Conservation (phyloP, 2,888 invertebrate genomes). For the Chamaedrilus cognettii region DNA sequence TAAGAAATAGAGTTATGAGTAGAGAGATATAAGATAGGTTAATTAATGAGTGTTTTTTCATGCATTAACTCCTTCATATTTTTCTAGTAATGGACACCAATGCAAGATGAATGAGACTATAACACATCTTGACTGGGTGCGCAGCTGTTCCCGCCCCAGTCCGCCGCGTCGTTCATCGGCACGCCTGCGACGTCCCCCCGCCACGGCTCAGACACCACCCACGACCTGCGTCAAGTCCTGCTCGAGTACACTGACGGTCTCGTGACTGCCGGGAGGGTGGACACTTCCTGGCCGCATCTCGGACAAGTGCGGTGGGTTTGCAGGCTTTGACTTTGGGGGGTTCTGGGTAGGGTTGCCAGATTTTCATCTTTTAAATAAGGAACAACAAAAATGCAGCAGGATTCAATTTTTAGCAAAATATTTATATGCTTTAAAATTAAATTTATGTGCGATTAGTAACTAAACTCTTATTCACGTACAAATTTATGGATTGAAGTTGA, state of each 20-base stretch:
- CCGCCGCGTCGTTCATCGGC: conserved; percentile 6
- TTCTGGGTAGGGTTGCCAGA: too few species aligned
- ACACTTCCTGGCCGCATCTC: conserved; percentile 16
- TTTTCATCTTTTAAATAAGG: too few species aligned
- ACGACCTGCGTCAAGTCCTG: neutral
- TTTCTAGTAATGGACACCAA: neutral
- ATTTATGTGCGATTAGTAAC: too few species aligned
- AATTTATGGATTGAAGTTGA: too few species aligned
- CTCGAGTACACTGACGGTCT: neutral
- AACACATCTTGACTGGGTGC: too few species aligned
- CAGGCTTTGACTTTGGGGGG: neutral
- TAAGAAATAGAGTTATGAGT: too few species aligned
- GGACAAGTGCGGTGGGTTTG: neutral
- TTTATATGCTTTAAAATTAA: too few species aligned
- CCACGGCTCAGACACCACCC: neutral
- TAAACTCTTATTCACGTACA: too few species aligned
- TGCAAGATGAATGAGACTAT: too few species aligned
- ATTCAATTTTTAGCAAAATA: too few species aligned
- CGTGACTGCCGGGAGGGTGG: neutral
- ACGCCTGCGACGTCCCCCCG: neutral
- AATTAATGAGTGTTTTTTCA: neutral
- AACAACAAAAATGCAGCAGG: too few species aligned
- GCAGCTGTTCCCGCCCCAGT: conserved; percentile 15
- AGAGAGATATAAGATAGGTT: neutral
- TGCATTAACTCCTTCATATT: neutral